Evolutionary conservation across 2,888 invertebrate species (phyloP), one percentile per base, ranked within the genome.

Genomic region (Tetragnatha montana): DNA sequence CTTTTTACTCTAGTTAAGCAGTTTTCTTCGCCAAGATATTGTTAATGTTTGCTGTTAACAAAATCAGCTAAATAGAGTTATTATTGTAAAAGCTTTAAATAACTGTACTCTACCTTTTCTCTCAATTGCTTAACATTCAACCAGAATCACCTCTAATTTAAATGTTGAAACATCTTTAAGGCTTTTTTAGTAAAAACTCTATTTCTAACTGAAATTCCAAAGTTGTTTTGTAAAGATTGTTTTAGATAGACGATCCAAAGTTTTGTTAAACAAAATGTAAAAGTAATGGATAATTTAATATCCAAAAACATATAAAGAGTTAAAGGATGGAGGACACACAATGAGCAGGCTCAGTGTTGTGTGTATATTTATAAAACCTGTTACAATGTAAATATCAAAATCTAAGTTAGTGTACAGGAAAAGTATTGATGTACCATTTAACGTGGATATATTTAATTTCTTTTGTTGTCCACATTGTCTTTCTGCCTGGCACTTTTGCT

Each of bases 271-370:
- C 60, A 60, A 60, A 60, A 60, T 60, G 10, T 17, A 60, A 60
- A 10, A 60, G 60, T 60, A 60, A 60, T 60, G 60, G 60, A 60
- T 60, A 8, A 60, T 60, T 60, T 60, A 17, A 17, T 60, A 60
- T 60, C 60, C 60, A 60, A 35, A 35, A 35, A 35, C 35, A 35
- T n/a, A n/a, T n/a, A n/a, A 10, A 12, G 60, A 17, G 60, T 60
- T 8, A 22, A n/a, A 50, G 47, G 76, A 22, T 22, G 60, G 60
- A 71, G 80, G 74, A 87, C 87, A 90, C 90, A 90, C 90, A 90
- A 79, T 90, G 90, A 90, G 90, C 90, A 86, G 90, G 90, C 90
- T 90, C 90, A 90, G 47, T 90, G 90, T 83, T 82, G 87, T 90
- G 87, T 82, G 87, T 87, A 83, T 90, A 82, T 86, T 81, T 87